Percentiles rank a stretch among this genome's conserved stretches.
These are phyloP conservation scores for Pipistrellus pipistrellus DNA, from an alignment of 2,797 vertebrate species.

Conservation along the genomic window DNA sequence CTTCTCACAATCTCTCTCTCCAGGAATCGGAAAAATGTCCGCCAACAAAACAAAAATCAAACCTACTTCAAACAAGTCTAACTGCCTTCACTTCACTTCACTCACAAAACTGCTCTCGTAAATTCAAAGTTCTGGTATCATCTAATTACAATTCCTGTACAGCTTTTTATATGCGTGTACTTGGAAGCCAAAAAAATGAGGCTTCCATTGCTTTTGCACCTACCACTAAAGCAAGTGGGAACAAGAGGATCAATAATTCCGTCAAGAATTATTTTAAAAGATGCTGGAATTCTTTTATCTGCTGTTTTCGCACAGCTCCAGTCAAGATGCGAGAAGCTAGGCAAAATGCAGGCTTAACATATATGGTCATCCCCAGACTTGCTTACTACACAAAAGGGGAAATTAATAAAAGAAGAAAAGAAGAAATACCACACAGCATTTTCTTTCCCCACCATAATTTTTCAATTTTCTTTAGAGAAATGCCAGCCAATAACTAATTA, in stretches of 20 bases:
- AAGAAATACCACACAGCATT: constrained; percentile 79
- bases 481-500: constrained; percentile 85
- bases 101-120: constrained; percentile 84
- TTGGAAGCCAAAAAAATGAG: constrained; percentile 84
- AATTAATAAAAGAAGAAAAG: constrained; percentile 78
- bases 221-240: constrained; percentile 82
- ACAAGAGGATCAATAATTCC: constrained; percentile 72
- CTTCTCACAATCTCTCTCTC: constrained; percentile 39
- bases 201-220: constrained; percentile 82
- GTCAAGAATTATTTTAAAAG: constrained; percentile 51
- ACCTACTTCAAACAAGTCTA: constrained; percentile 81
- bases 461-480: constrained; percentile 84
- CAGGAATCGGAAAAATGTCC: constrained; percentile 49
- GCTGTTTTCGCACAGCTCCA: constrained; percentile 73
- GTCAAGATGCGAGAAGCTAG: constrained; percentile 66
- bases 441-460: constrained; percentile 83
- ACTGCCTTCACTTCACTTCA: constrained; percentile 81
- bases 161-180: constrained; percentile 82
- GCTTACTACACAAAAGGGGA: constrained; percentile 75
- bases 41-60: constrained; percentile 60
- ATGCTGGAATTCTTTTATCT: constrained; percentile 80
- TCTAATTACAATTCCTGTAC: constrained; percentile 86
- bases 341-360: constrained; percentile 69
- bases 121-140: constrained; percentile 86
- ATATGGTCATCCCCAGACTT: constrained; percentile 71